A percentile compares a stretch with the other conserved stretches of the same genome.
Conservation (phyloP, 23 tunicate species). For the Trididemnum miniatum region DNA sequence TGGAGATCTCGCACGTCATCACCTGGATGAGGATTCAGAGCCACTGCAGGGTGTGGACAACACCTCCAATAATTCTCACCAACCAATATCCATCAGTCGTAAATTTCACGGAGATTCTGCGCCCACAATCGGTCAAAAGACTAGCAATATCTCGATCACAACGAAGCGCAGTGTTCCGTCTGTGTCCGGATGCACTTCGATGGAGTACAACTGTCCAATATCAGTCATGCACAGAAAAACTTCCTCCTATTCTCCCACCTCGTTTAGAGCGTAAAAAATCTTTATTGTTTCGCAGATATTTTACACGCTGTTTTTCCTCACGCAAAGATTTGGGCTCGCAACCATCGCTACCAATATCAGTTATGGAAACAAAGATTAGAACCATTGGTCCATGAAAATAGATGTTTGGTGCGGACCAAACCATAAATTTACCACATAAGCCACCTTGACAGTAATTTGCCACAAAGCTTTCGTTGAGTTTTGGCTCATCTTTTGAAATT, state of each 20-base stretch:
- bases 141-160: neutral
- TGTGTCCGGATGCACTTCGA: neutral
- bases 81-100: neutral
- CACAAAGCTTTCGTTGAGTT: too few relatives aligned
- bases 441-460: too few relatives aligned
- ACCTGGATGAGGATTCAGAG: neutral
- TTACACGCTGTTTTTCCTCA: too few relatives aligned
- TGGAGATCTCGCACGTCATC: neutral
- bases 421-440: too few relatives aligned
- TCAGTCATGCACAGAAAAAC: constrained; percentile 39
- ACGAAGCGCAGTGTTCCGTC: constrained; percentile 12
- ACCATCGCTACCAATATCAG: too few relatives aligned
- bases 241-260: constrained; percentile 31
- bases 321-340: too few relatives aligned
- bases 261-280: constrained; percentile 27
- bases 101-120: neutral
- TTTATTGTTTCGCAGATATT: too few relatives aligned
- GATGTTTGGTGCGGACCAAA: too few relatives aligned
- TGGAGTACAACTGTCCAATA: constrained; percentile 2
- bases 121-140: too few relatives aligned
- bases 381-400: too few relatives aligned
- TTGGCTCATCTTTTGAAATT: too few relatives aligned
- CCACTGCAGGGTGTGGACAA: neutral
- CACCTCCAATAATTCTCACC: neutral
- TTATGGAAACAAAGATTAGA: too few relatives aligned